Conservation (phyloP, 2,888 invertebrate species). For the Hydriomena furcata region DNA sequence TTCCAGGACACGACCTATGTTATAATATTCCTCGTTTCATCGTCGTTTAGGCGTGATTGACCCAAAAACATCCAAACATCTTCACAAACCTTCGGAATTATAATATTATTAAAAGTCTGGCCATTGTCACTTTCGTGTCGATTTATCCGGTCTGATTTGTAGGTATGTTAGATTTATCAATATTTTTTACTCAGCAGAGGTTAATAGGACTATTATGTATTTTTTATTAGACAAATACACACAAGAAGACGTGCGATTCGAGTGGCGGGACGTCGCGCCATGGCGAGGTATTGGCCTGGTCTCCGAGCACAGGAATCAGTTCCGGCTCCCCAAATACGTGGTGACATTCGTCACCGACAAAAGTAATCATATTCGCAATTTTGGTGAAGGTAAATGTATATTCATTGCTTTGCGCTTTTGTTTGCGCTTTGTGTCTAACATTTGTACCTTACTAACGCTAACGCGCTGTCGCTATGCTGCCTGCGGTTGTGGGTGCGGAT, state of each 20-base stretch:
- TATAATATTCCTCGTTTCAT: too few relatives aligned
- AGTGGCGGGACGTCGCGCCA: constrained; percentile 83
- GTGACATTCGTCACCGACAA: constrained; percentile 85
- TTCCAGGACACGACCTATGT: too few relatives aligned
- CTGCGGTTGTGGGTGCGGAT: constrained; percentile 57
- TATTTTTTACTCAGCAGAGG: too few relatives aligned
- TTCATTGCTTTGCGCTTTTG: constrained; percentile 79
- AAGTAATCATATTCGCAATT: constrained; percentile 84
- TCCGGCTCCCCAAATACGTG: constrained; percentile 85
- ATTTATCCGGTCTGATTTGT: too few relatives aligned
- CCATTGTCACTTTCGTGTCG: too few relatives aligned
- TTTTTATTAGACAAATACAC: constrained; percentile 82
- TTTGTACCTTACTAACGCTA: constrained; percentile 62
- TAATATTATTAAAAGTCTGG: too few relatives aligned
- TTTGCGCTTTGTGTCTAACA: constrained; percentile 70
- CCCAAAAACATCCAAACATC: too few relatives aligned
- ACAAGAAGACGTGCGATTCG: constrained; percentile 83
- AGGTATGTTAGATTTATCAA: too few relatives aligned
- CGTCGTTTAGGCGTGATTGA: too few relatives aligned
- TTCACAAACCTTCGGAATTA: too few relatives aligned
- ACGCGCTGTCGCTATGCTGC: constrained; percentile 61
- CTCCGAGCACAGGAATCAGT: constrained; percentile 80
- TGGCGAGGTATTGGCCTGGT: constrained; percentile 75
- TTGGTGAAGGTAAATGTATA: constrained; percentile 85
- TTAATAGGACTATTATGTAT: too few relatives aligned